Base-by-base conservation (phyloP, 2,888 invertebrate species). In the Limnephilus auricula region DNA sequence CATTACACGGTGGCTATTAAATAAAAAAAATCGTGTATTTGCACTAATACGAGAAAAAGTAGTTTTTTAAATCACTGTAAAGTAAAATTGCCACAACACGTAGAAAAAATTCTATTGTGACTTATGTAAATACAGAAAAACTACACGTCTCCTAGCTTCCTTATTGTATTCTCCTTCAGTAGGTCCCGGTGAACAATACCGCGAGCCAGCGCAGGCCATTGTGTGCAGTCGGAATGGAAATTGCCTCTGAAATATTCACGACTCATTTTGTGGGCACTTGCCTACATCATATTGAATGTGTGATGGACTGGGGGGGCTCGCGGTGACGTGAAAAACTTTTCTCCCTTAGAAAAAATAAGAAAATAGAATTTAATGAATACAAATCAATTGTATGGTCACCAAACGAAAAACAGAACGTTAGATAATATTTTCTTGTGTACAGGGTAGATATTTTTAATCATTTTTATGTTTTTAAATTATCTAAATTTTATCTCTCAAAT, bases 171-270 rank as follows among this genome's bases (percentile, higher is more conserved):
- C 9, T 25, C 45, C 45, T 13, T 3, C 25, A 34, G 82, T 82
- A 34, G 82, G 82, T 82, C 82, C 34, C 31, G 82, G 31, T 34
- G 25, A 82, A 82, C 82, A 82, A 82, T 82, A 18, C 82, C 34
- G 25, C 34, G 82, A 25, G 82, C 80, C 82, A 15, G 30, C 84
- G n/a, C 40, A 40, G n/a, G 40, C 84, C 40, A 37, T 85, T 85
- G 92, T 91, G 85, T 30, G 32, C 32, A 89, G 82, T 82, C 32
- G 89, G 89, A 92, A 90, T 90, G 92, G 89, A 91, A 92, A 92
- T 92, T 92, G 92, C 92, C 85, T 91, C 89, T 92, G 89, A 90
- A 92, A 91, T 92, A 92, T 92, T 87, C 92, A 92, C 85, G 50
- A 82, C 82, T 89, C 92, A 91, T 90, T 92, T 92, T 92, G 92